Evolutionary conservation across 2,113 vertebrate species (phyloP), one percentile per base, ranked within the genome.

Genomic region (Benitochromis conjunctus): DNA sequence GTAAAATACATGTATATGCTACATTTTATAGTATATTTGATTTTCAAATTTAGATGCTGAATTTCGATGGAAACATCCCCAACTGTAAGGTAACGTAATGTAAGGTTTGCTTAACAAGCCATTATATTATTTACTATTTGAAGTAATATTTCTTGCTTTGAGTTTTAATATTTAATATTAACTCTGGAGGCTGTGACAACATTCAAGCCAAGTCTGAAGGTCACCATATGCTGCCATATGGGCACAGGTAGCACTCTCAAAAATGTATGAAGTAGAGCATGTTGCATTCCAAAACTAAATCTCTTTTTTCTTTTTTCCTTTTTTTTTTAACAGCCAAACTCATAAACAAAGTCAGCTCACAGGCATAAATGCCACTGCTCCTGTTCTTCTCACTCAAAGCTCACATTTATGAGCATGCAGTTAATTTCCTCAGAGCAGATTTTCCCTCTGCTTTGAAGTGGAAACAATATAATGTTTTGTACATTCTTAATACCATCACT

Each of bases 361-460:
- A 80, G 76, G 58, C 29, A 55, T 29, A 16, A 80, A 82, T 69
- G 55, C 60, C 69, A 82, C 88, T 88, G 69, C 92, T 85, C 85
- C 82, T 91, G 89, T 92, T 94, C 90, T 92, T 91, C 94, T 89
- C 55, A 90, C 82, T 76, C 69, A 31, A 94, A 93, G 90, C 87
- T 95, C 88, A 80, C 76, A 34, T 88, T 94, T 96, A 95, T 89
- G 91, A 94, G 89, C 81, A 84, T 64, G 76, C 93, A 88, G 87
- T 91, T 91, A 62, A 84, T 90, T 92, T 92, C 86, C 88, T 41
- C 78, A 29, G 83, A 85, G 82, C 85, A 89, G 85, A 90, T 92
- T 93, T 92, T 81, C 74, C 51, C 31, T 86, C 69, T 9, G 19
- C 92, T 95, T 95, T 94, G 89, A 95, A 90, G 90, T 91, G 48